These are phyloP conservation scores for Tadarida brasiliensis DNA, from an alignment of 2,797 vertebrate genomes.

Conservation along the genomic window DNA sequence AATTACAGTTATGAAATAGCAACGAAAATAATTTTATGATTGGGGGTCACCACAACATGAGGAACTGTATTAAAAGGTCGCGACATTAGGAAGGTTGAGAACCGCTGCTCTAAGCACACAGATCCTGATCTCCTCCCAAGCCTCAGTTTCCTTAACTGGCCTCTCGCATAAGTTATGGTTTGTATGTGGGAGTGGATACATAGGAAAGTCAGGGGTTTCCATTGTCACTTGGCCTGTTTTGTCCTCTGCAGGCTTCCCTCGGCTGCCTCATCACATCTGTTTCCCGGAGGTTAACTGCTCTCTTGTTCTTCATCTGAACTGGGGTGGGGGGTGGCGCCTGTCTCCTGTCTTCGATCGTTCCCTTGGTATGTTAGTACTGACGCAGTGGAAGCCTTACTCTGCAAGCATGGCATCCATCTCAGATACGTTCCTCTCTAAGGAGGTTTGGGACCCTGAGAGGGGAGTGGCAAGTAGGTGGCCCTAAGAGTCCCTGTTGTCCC, in stretches of 20 bases:
- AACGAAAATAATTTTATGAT: too few relatives aligned
- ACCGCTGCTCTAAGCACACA: not conserved
- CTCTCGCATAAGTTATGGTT: not conserved
- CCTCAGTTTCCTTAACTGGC: not conserved
- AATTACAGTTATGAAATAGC: too few relatives aligned
- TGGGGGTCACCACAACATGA: too few relatives aligned
- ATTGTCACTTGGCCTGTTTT: not conserved
- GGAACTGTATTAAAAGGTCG: too few relatives aligned
- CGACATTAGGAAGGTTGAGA: too few relatives aligned
- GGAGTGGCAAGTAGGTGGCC: slow-evolving; percentile 7
- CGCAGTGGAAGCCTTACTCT: not conserved
- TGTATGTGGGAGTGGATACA: not conserved
- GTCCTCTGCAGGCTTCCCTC: slow-evolving; percentile 1
- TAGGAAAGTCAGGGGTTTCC: not conserved
- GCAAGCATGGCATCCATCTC: not conserved
- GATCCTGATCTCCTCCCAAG: not conserved
- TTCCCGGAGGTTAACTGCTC: not conserved
- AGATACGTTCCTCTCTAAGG: slow-evolving; percentile 32
- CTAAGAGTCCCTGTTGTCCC: not conserved
- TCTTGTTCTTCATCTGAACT: slow-evolving; percentile 55
- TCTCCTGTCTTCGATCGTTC: not conserved
- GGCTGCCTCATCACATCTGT: not conserved
- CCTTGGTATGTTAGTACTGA: slow-evolving; percentile 20
- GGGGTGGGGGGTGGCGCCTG: not conserved
- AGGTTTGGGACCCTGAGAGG: not conserved